Percentiles rank a stretch among this genome's conserved stretches.
phyloP scores from a whole-genome alignment of 2,113 vertebrate species.

The Psilopogon haemacephalus region DNA sequence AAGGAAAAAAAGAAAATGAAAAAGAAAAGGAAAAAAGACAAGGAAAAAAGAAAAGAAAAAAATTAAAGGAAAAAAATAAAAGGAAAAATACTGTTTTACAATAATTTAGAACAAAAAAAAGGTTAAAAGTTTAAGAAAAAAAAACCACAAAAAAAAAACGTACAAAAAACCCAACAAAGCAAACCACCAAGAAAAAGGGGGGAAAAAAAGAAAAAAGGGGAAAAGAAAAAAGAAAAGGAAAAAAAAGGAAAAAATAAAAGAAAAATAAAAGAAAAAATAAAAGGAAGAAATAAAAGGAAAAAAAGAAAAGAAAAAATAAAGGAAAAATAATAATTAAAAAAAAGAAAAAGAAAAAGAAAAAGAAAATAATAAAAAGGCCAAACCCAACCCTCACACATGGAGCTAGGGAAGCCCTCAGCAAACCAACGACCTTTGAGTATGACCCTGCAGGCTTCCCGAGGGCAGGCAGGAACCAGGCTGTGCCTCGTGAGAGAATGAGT shows the following conservation, averaged over 20 bases:
- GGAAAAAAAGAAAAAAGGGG: too few species aligned
- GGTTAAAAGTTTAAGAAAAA: neutral
- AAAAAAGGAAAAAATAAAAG: too few species aligned
- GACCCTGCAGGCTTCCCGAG: constrained; percentile 9
- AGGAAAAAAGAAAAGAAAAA: too few species aligned
- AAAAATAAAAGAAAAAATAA: neutral
- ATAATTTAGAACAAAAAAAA: too few species aligned
- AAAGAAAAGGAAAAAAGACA: neutral
- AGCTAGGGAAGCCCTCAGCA: constrained; percentile 50
- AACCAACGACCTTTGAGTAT: constrained; percentile 4
- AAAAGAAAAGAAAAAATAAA: neutral
- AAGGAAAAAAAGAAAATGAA: neutral
- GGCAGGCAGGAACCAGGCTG: neutral
- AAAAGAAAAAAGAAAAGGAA: neutral
- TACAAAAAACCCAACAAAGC: too few species aligned
- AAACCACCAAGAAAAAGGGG: too few species aligned
- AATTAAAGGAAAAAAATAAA: neutral
- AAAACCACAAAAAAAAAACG: neutral
- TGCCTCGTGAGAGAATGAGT: constrained; percentile 48
- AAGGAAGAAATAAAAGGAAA: too few species aligned
- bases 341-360: too few species aligned
- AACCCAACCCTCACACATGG: neutral
- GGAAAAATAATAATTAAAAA: too few species aligned
- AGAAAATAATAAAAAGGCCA: too few species aligned
- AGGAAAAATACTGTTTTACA: too few species aligned